A percentile compares a stretch with the other conserved stretches of the same genome.
These are phyloP conservation scores for Diarsia brunnea DNA, from an alignment of 2,888 invertebrate genomes.

Conservation along the genomic window DNA sequence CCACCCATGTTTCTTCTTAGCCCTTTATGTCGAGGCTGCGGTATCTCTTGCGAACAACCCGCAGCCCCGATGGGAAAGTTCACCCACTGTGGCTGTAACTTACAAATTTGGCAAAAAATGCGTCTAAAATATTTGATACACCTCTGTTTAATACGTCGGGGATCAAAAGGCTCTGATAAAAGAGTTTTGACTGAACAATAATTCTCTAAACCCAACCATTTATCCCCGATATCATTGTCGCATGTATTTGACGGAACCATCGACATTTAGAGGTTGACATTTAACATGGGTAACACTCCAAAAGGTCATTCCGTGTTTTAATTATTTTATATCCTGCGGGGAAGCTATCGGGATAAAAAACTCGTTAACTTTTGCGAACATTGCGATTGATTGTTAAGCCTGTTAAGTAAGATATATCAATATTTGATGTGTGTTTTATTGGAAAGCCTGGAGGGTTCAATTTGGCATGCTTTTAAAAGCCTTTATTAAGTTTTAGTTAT, in stretches of 20 bases:
- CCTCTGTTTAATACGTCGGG: too few relatives aligned
- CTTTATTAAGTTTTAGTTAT: not conserved
- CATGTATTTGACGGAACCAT: constrained; percentile 61
- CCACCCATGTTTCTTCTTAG: too few relatives aligned
- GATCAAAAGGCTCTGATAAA: not conserved
- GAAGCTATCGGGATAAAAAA: constrained; percentile 47
- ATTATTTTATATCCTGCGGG: constrained; percentile 63
- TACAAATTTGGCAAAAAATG: too few relatives aligned
- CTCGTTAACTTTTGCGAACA: constrained; percentile 54
- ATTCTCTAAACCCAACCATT: constrained; percentile 48
- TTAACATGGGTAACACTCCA: constrained; percentile 61
- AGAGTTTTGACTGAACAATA: not conserved
- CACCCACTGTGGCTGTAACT: too few relatives aligned
- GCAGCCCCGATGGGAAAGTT: too few relatives aligned
- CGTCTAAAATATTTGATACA: too few relatives aligned
- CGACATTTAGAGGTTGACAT: constrained; percentile 61
- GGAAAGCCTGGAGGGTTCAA: not conserved
- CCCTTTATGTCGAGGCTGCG: too few relatives aligned
- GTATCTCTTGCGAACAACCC: too few relatives aligned
- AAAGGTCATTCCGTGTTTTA: constrained; percentile 58
- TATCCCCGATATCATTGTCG: constrained; percentile 70
- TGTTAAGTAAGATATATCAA: constrained; percentile 42
- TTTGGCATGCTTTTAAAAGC: not conserved
- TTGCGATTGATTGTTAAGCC: constrained; percentile 56
- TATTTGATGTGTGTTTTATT: constrained; percentile 21